These are phyloP conservation scores for Anolis sagrei DNA, from an alignment of 2,113 vertebrate genomes.

Conservation along the genomic window DNA sequence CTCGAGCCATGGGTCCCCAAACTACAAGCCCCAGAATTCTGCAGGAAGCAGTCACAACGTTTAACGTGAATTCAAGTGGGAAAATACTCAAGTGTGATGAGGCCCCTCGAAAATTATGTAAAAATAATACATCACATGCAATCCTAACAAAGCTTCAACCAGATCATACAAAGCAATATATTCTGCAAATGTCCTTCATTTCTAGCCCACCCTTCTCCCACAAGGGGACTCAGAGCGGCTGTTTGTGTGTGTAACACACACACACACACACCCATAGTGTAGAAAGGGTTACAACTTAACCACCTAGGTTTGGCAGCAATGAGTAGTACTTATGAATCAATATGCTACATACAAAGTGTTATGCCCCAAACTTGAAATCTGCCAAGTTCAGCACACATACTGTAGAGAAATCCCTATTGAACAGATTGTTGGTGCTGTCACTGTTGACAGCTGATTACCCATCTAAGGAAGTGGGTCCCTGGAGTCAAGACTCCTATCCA, in stretches of 20 bases:
- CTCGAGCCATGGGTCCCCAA: no score
- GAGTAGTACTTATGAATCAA: neutral
- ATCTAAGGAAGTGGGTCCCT: neutral
- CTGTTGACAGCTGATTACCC: neutral
- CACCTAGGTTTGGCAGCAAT: neutral
- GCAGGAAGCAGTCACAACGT: no score
- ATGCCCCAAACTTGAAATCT: neutral
- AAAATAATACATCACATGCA: neutral
- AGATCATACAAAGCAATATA: neutral
- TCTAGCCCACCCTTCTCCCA: no score
- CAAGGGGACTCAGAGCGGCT: no score
- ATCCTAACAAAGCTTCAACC: neutral
- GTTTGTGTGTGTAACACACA: neutral
- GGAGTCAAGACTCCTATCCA: no score
- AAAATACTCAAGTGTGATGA: no score
- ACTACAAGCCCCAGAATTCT: no score
- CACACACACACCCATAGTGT: neutral
- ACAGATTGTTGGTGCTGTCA: neutral
- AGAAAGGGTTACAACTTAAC: neutral
- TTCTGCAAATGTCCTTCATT: no score
- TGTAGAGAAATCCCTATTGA: neutral
- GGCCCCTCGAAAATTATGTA: neutral
- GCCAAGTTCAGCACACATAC: no score
- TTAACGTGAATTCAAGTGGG: no score
- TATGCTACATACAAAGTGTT: neutral